phyloP scores from a whole-genome alignment of 2,888 invertebrate species.

The Phorcus lineatus region DNA sequence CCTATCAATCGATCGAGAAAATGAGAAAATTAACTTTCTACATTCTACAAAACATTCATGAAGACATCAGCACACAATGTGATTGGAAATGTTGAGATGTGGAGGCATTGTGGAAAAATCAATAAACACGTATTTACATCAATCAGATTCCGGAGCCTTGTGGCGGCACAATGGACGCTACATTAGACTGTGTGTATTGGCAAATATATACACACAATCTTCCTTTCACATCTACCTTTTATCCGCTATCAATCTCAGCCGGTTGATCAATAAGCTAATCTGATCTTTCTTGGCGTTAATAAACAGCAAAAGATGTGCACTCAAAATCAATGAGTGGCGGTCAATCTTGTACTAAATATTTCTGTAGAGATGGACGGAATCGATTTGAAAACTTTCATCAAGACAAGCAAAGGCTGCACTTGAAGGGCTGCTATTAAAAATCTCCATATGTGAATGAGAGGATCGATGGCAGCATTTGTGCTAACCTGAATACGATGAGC shows the following conservation, averaged over 20 bases:
- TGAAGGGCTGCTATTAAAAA: conserved; percentile 23
- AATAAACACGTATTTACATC: conserved; percentile 30
- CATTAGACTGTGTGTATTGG: conserved; percentile 30
- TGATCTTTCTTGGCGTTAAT: conserved; percentile 19
- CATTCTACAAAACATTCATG: conserved; percentile 27
- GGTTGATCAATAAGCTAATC: conserved; percentile 28
- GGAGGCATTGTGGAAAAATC: conserved; percentile 25
- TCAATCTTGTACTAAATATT: conserved; percentile 27
- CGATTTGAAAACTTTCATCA: conserved; percentile 25
- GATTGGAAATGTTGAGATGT: conserved; percentile 30
- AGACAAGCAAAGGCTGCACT: background rate
- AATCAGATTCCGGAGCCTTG: conserved; percentile 22
- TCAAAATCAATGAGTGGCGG: conserved; percentile 18
- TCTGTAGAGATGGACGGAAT: conserved; percentile 24
- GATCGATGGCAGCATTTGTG: background rate
- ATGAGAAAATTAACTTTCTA: conserved; percentile 34
- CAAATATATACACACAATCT: conserved; percentile 30
- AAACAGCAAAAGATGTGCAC: conserved; percentile 29
- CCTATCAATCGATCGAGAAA: conserved; percentile 30
- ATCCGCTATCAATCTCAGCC: conserved; percentile 24
- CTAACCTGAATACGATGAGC: background rate
- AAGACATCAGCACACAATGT: conserved; percentile 24
- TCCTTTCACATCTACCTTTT: conserved; percentile 25
- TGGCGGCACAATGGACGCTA: conserved; percentile 27
- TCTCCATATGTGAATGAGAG: background rate